Base-by-base conservation (phyloP, 1,140 invertebrate genomes). In the Drosophila serrata region DNA sequence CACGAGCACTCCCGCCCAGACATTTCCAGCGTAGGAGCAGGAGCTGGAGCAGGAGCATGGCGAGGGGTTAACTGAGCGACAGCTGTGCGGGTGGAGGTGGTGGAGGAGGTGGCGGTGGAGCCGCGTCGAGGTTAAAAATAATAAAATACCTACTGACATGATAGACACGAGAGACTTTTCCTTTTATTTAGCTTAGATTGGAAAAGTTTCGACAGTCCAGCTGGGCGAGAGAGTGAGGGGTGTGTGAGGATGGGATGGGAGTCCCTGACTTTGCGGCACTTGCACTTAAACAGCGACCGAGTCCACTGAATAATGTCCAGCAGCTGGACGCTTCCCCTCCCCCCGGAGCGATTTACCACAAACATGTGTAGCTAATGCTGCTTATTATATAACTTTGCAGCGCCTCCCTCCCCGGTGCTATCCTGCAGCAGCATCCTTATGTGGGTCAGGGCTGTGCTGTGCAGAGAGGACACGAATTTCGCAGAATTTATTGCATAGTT, bases 181-280 rank as follows among this genome's bases (percentile, higher is more conserved):
- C 80, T 90, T 91, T 90, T 91, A 91, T 91, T 91, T 91, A 91
- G 86, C 81, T 76, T 91, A 91, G 88, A 91, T 91, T 91, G 88
- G 88, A 91, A 91, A 91, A 91, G 88, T 91, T 91, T 91, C 88
- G 84, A 91, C 88, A 88, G 84, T 81, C 82, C 81, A 79, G 70
- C 65, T 75, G 81, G 75, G 61, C 12, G 57, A 62, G 15, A 1
- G 8, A n/a, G 19, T 11, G n/a, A 1, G 40, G 8, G 3, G 3
- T 0, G 24, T 1, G 27, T 0, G 5, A 17, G 13, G 22, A 3
- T 45, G 19, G 6, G 12, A 0, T 3, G 12, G 17, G 19, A 6
- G 6, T 22, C 46, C 69, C 68, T 80, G 67, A 77, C 73, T 81
- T 72, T 62, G 74, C 43, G 65, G 85, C 73, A 78, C 85, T 90